Conservation (phyloP, 2,113 vertebrate species). For the Scytalopus superciliaris region DNA sequence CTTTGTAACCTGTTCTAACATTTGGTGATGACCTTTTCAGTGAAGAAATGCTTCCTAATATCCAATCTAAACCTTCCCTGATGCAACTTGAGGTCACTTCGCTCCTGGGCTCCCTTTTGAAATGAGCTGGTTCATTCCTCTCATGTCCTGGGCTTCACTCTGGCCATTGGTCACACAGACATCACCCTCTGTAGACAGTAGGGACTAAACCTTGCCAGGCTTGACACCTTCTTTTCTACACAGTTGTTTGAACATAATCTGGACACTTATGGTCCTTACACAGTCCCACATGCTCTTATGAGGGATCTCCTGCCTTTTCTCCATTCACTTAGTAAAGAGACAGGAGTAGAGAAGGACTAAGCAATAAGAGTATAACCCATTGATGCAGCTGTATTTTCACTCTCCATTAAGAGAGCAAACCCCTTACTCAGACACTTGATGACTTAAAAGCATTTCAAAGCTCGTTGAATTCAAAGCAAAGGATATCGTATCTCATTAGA, state of each 20-base stretch:
- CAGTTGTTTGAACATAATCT: not conserved
- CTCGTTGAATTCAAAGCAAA: not conserved
- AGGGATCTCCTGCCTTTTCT: not conserved
- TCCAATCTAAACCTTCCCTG: not conserved
- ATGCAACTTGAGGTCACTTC: not conserved
- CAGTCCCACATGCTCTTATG: not conserved
- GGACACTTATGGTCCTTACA: not conserved
- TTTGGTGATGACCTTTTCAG: not conserved
- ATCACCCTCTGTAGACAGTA: not conserved
- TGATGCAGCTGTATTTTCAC: not conserved
- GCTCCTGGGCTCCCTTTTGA: not conserved
- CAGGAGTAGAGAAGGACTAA: not conserved
- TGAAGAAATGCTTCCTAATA: not conserved
- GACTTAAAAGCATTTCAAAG: not conserved
- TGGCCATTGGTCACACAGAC: not conserved
- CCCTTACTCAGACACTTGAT: not conserved
- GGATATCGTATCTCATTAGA: not conserved
- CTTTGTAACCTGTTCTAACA: not conserved
- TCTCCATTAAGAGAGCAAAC: not conserved
- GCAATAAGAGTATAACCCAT: not conserved
- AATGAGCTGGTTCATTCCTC: not conserved
- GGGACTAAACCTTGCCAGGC: not conserved
- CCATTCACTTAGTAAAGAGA: not conserved
- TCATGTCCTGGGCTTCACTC: not conserved
- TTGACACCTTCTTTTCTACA: not conserved